Conservation (phyloP, 2,113 vertebrate genomes). For the Ceyx margarethae region DNA sequence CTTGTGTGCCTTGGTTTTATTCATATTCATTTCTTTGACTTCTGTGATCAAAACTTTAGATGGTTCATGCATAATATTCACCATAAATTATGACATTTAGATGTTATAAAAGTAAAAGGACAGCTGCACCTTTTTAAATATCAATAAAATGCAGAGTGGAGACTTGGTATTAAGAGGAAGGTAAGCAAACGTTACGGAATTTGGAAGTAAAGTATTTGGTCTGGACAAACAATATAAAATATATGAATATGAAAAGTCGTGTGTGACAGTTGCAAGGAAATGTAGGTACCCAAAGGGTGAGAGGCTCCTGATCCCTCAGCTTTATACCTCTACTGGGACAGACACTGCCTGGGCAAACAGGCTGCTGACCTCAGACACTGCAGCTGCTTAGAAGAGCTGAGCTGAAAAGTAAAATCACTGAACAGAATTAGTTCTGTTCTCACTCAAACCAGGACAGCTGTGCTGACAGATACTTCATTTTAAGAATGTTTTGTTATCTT, state of each 20-base stretch:
- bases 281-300: neutral
- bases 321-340: too few species aligned
- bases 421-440: too few species aligned
- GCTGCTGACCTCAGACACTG: too few species aligned
- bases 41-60: neutral
- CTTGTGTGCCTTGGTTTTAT: neutral
- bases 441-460: neutral
- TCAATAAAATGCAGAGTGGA: neutral
- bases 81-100: conserved; percentile 10
- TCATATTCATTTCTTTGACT: neutral
- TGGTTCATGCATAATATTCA: conserved; percentile 15
- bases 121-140: conserved; percentile 16
- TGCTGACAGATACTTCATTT: neutral
- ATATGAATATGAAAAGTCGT: neutral
- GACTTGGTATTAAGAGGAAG: neutral
- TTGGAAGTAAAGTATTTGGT: neutral
- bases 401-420: too few species aligned
- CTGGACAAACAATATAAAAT: neutral
- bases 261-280: neutral
- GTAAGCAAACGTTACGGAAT: conserved; percentile 11
- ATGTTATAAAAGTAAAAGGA: conserved; percentile 17
- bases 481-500: neutral
- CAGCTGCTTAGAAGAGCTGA: too few species aligned
- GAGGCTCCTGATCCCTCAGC: too few species aligned
- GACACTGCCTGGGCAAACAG: too few species aligned